Base-by-base conservation (phyloP, 92 coral and sea anemone genomes). In the Epizoanthus scotinus region DNA sequence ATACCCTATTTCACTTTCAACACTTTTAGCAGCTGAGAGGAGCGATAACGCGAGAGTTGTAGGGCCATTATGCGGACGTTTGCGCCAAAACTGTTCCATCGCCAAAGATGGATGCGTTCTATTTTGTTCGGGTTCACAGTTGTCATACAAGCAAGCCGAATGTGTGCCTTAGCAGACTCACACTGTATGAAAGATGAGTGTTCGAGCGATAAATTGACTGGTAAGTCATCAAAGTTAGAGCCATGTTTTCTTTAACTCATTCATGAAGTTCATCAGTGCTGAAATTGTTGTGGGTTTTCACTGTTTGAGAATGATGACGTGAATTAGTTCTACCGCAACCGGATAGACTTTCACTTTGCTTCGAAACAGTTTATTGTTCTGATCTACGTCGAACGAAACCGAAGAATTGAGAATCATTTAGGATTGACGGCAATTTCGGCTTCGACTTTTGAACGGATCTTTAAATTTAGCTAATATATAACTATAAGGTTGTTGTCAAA, bases 161-260 rank as follows among this genome's bases (percentile, higher is more conserved):
- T 58, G 22, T 22, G 60, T 21, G 81, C 22, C 18, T 28, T 56
- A 20, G 14, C 53, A 6, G 13, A 75, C 56, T 75, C 81, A 6
- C 40, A 75, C 81, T 75, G 81, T 54, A 60, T 60, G 38, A 75
- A 75, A 59, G 81, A 75, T 36, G 63, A 26, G 56, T 75, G 81
- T 49, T 59, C 68, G 31, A 68, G 59, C 15, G n/a, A 36, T 20
- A 40, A 75, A 10, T n/a, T 12, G 14, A 52, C 60, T 8, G 68
- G 81, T 75, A 75, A 75, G 81, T 54, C 52, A 47, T 67, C 31
- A 14, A 10, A 17, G n/a, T 67, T 34, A 34, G n/a, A 69, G 21
- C 44, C 24, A 68, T 19, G 14, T 17, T 55, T 6, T 28, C 25
- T 58, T 38, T 9, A 73, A 55, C 36, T 62, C 15, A 36, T 12